Conservation (phyloP, 2,888 invertebrate species). For the Abscondita cerata region DNA sequence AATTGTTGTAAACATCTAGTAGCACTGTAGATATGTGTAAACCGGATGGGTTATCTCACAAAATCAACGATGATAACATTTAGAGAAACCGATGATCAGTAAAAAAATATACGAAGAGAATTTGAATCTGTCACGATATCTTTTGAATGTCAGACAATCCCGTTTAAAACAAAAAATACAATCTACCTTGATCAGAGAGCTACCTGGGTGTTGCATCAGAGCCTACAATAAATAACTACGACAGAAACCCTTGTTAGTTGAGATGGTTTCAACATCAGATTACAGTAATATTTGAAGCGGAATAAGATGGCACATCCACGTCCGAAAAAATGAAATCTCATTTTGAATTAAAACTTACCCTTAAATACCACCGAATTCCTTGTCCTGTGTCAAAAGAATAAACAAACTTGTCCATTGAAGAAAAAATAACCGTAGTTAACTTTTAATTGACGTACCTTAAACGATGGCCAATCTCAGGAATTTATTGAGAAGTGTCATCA, state of each 20-base stretch:
- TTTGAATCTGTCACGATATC: constrained; percentile 56
- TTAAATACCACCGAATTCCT: constrained; percentile 51
- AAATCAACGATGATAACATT: constrained; percentile 34
- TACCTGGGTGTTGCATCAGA: constrained; percentile 60
- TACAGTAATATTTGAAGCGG: constrained; percentile 46
- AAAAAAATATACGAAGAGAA: constrained; percentile 31
- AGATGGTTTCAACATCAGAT: constrained; percentile 55
- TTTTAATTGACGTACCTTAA: constrained; percentile 56
- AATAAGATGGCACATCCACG: constrained; percentile 16
- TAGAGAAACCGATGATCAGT: constrained; percentile 47
- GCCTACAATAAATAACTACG: constrained; percentile 58
- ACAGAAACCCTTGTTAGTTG: constrained; percentile 59
- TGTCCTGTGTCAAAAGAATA: constrained; percentile 56
- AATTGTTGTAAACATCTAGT: neutral
- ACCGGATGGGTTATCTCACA: neutral
- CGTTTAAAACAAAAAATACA: constrained; percentile 54
- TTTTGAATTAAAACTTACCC: constrained; percentile 50
- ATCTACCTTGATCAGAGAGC: constrained; percentile 57
- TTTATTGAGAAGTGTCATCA: constrained; percentile 54
- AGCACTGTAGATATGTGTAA: neutral
- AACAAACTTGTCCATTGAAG: constrained; percentile 55
- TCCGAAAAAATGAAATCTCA: constrained; percentile 39
- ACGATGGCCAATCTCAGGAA: constrained; percentile 51
- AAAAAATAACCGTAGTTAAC: constrained; percentile 52
- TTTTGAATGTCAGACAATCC: constrained; percentile 53